phyloP scores from a whole-genome alignment of 2,113 vertebrate genomes.

The Drymodes brunneopygia region DNA sequence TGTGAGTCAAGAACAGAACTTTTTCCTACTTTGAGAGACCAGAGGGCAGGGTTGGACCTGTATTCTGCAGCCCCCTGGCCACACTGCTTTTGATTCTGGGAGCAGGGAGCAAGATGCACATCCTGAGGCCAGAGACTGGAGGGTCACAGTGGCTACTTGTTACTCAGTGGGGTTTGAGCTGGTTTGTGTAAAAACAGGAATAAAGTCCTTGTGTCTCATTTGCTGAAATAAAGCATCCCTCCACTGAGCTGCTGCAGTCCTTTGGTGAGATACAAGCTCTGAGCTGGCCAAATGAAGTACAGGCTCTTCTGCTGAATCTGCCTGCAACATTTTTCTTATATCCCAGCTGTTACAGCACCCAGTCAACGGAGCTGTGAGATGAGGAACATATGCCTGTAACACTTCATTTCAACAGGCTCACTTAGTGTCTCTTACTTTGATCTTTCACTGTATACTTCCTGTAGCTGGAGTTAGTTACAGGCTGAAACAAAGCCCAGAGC shows the following conservation, averaged over 20 bases:
- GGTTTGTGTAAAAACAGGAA: neutral
- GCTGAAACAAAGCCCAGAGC: slow-evolving; percentile 56
- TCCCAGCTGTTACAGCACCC: slow-evolving; percentile 64
- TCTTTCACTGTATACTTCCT: slow-evolving; percentile 61
- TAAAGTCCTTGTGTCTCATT: neutral
- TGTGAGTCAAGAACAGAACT: neutral
- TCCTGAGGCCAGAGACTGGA: neutral
- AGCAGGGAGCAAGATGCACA: fast-evolving
- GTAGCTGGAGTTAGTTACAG: slow-evolving; percentile 60
- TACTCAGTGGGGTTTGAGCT: neutral
- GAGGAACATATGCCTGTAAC: slow-evolving; percentile 66
- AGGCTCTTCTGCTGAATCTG: slow-evolving; percentile 60
- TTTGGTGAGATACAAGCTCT: neutral
- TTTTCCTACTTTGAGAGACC: fast-evolving
- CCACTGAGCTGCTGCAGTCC: neutral
- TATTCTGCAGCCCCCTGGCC: fast-evolving
- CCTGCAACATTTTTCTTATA: slow-evolving; percentile 59
- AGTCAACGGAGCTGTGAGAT: slow-evolving; percentile 53
- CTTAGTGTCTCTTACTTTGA: slow-evolving; percentile 62
- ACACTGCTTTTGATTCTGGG: fast-evolving
- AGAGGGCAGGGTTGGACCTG: fast-evolving
- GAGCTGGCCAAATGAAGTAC: slow-evolving; percentile 45
- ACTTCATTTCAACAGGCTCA: slow-evolving; percentile 65
- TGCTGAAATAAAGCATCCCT: neutral
- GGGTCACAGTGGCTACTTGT: neutral